These are phyloP conservation scores for Myripristis jacobus DNA, from an alignment of 2,797 vertebrate genomes.

Conservation along the genomic window DNA sequence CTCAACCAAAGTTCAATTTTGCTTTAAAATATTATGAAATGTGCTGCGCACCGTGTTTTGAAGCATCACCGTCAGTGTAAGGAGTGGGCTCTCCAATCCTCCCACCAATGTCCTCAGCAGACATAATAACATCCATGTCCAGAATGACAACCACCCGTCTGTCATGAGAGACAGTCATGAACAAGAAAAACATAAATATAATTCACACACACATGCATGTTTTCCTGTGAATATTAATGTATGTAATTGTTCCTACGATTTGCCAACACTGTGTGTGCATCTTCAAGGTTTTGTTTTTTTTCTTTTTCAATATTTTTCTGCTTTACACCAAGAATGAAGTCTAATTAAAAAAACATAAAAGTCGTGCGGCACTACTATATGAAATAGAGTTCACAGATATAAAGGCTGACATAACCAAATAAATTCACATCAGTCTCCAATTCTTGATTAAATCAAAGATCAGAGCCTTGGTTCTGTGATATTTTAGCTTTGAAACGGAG, in stretches of 20 bases:
- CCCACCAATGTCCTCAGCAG: constrained; percentile 84
- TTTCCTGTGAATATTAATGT: background rate
- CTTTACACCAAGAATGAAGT: background rate
- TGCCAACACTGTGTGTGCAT: background rate
- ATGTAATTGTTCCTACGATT: too few species aligned
- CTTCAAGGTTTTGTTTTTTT: too few species aligned
- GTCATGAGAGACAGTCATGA: constrained; percentile 13
- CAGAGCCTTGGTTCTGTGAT: background rate
- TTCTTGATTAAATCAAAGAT: background rate
- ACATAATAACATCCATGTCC: constrained; percentile 89
- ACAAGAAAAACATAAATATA: background rate
- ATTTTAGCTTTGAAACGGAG: background rate
- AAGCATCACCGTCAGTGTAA: constrained; percentile 89
- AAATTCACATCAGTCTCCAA: background rate
- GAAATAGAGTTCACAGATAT: background rate
- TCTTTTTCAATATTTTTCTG: too few species aligned
- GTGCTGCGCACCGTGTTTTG: background rate
- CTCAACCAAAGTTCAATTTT: too few species aligned
- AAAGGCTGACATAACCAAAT: background rate
- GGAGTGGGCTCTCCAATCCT: constrained; percentile 92
- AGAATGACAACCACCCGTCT: constrained; percentile 95
- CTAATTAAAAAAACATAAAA: background rate
- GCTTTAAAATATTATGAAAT: too few species aligned
- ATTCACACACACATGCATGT: background rate
- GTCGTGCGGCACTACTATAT: background rate